phyloP scores from a whole-genome alignment of 2,797 vertebrate genomes.

The Chrysocyon brachyurus region DNA sequence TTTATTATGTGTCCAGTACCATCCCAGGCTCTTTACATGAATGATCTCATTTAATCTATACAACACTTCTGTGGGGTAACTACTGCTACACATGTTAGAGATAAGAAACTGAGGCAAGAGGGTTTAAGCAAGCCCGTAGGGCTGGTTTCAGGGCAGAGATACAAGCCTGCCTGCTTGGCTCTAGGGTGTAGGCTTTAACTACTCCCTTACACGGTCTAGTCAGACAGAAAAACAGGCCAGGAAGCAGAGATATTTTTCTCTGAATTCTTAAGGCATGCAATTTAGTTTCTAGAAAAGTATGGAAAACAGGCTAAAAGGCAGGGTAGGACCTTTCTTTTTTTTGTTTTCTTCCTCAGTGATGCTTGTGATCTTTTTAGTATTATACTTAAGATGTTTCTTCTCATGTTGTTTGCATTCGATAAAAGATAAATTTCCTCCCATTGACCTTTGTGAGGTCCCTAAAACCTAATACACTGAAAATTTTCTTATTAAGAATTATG shows the following conservation, averaged over 20 bases:
- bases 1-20: background rate
- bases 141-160: background rate
- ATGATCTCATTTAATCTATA: background rate
- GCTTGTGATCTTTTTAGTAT: background rate
- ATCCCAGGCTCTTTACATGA: background rate
- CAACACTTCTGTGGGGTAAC: background rate
- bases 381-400: background rate
- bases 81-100: background rate
- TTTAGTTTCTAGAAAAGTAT: background rate
- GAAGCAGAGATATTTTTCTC: background rate
- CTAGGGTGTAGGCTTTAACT: background rate
- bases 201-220: background rate
- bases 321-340: background rate
- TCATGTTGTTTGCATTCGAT: background rate
- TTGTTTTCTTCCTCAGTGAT: background rate
- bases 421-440: background rate
- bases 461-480: background rate
- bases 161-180: background rate
- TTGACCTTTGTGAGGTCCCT: background rate
- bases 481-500: constrained; percentile 7
- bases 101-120: background rate
- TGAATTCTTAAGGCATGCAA: background rate
- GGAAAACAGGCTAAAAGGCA: background rate
- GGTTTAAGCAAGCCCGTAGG: background rate
- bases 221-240: background rate